A percentile compares a stretch with the other conserved stretches of the same genome.
These are phyloP conservation scores for Ditylenchus weischeri DNA, from an alignment of 2,888 invertebrate species.

Conservation along the genomic window DNA sequence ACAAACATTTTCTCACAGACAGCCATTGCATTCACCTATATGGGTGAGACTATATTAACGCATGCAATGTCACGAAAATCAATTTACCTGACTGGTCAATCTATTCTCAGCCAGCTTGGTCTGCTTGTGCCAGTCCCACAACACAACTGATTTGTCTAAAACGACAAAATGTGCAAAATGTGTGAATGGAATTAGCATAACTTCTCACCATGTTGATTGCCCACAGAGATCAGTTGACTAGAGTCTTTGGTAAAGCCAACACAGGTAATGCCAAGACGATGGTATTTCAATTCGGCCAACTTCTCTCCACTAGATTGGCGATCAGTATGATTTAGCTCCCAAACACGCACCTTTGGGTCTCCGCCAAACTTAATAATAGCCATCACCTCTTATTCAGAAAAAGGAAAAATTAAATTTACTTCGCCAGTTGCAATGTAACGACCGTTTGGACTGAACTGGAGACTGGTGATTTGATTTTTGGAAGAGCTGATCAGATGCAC, in stretches of 20 bases:
- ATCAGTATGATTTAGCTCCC: constrained; percentile 72
- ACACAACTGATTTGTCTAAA: constrained; percentile 89
- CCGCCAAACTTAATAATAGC: constrained; percentile 72
- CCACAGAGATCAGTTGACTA: constrained; percentile 91
- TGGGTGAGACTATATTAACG: constrained; percentile 56
- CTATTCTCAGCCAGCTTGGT: constrained; percentile 74
- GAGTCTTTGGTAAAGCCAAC: constrained; percentile 91
- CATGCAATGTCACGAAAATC: neutral
- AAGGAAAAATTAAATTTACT: constrained; percentile 24
- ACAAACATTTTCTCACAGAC: constrained; percentile 95
- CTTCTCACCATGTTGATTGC: constrained; percentile 74
- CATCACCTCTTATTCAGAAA: neutral
- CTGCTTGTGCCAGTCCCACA: constrained; percentile 94
- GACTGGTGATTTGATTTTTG: constrained; percentile 45
- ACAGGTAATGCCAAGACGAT: constrained; percentile 92
- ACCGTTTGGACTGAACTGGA: constrained; percentile 47
- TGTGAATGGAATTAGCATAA: no score
- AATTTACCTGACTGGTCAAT: constrained; percentile 40
- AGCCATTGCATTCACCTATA: constrained; percentile 85
- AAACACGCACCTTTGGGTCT: constrained; percentile 83
- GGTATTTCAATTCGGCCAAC: constrained; percentile 83
- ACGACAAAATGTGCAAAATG: no score
- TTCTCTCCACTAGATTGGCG: constrained; percentile 63
- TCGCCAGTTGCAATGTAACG: constrained; percentile 51
- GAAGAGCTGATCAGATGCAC: constrained; percentile 32